A percentile compares a stretch with the other conserved stretches of the same genome.
Conservation (phyloP, 2,113 vertebrate species). For the Coptodon rendalli region DNA sequence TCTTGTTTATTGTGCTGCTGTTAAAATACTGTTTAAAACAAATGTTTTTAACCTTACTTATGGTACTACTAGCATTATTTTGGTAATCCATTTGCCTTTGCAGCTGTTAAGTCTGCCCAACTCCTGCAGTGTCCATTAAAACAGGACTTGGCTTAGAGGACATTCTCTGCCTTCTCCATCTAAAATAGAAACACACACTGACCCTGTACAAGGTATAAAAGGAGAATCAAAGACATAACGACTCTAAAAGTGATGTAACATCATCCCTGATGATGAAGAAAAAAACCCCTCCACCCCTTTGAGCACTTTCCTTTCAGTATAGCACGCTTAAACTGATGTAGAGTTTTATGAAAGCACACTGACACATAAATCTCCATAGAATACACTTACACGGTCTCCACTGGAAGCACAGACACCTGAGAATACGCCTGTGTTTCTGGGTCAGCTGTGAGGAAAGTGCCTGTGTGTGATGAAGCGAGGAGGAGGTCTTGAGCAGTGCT, state of each 20-base stretch:
- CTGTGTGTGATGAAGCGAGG: neutral
- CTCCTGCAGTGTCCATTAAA: neutral
- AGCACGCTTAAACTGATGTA: neutral
- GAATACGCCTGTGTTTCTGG: neutral
- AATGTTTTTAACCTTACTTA: neutral
- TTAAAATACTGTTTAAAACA: neutral
- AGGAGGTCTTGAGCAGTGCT: neutral
- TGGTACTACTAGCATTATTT: accelerated
- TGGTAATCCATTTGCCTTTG: neutral
- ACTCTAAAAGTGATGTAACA: neutral
- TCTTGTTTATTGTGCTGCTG: neutral
- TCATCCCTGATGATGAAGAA: neutral
- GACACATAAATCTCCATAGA: neutral
- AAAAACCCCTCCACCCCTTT: accelerated
- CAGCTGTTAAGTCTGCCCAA: neutral
- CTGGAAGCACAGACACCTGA: neutral
- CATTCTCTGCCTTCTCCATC: neutral
- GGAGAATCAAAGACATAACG: neutral
- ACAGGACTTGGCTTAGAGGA: neutral
- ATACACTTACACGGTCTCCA: accelerated
- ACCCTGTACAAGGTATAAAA: neutral
- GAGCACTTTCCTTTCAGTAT: neutral
- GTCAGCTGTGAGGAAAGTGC: neutral
- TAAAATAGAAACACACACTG: neutral
- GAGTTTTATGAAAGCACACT: neutral